Conservation (phyloP, 2,888 invertebrate genomes). For the Synergus itoensis region DNA sequence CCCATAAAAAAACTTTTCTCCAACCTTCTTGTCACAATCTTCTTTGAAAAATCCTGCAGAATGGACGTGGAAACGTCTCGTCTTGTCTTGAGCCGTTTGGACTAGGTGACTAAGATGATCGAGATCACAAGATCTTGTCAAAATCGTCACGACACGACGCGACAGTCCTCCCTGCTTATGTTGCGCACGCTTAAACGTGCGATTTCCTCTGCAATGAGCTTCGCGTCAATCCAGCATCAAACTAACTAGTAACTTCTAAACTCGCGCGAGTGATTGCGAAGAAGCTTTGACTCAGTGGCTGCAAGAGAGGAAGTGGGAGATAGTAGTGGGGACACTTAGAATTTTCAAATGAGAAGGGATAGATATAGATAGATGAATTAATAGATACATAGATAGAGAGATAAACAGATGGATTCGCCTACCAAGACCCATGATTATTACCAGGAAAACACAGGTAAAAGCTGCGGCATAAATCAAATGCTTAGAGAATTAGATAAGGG, state of each 20-base stretch:
- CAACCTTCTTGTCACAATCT: conserved; percentile 7
- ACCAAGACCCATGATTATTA: not conserved
- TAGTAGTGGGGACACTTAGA: conserved; percentile 31
- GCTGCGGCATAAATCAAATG: not conserved
- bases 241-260: conserved; percentile 22
- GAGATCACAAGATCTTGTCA: not conserved
- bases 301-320: conserved; percentile 9
- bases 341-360: conserved; percentile 35
- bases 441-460: conserved; percentile 19
- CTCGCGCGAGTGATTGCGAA: conserved; percentile 35
- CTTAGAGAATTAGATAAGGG: not conserved
- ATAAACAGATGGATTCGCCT: not conserved
- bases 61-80: not conserved
- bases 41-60: not conserved
- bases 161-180: conserved; percentile 11
- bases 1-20: not conserved
- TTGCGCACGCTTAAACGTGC: conserved; percentile 17
- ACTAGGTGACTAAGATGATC: not conserved
- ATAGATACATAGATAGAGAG: not conserved
- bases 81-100: not conserved
- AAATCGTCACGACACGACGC: not conserved
- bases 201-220: conserved; percentile 1
- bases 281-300: conserved; percentile 31
- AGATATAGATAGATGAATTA: not conserved
- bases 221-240: conserved; percentile 26